Conservation (phyloP, 2,888 invertebrate species). For the Macrosiphum euphorbiae region DNA sequence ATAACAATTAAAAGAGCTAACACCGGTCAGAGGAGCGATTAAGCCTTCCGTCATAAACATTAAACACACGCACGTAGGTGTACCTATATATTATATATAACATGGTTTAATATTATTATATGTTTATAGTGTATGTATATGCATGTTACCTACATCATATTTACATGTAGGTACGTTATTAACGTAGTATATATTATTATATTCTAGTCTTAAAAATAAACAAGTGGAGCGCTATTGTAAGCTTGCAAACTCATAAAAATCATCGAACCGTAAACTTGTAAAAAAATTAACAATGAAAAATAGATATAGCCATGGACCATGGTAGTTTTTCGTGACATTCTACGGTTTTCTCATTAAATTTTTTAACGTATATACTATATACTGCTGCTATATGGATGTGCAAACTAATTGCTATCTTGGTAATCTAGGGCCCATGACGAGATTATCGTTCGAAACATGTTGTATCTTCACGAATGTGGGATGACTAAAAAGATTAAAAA, state of each 20-base stretch:
- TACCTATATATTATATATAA: not conserved
- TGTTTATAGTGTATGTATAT: not conserved
- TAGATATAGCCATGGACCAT: not conserved
- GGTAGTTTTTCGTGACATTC: conserved; percentile 29
- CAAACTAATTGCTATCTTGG: conserved; percentile 40
- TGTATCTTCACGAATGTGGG: not conserved
- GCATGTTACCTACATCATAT: not conserved
- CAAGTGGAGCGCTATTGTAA: conserved; percentile 41
- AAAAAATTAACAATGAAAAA: not conserved
- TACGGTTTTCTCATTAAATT: conserved; percentile 30
- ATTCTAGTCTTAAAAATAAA: conserved; percentile 8
- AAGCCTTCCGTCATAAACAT: not conserved
- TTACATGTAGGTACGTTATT: not conserved
- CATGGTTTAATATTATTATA: not conserved
- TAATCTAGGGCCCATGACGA: conserved; percentile 41
- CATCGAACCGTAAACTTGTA: conserved; percentile 42
- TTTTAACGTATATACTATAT: not conserved
- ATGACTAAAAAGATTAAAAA: not conserved
- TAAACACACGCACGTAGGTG: conserved; percentile 11
- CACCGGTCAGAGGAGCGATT: conserved; percentile 10
- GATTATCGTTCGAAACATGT: conserved; percentile 23
- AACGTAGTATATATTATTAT: not conserved
- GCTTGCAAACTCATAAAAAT: conserved; percentile 29
- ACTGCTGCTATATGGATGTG: not conserved
- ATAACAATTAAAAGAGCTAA: conserved; percentile 53